A percentile compares a stretch with the other conserved stretches of the same genome.
Conservation (phyloP, 1,140 invertebrate genomes). For the Pseudomyrmex sp. region DNA sequence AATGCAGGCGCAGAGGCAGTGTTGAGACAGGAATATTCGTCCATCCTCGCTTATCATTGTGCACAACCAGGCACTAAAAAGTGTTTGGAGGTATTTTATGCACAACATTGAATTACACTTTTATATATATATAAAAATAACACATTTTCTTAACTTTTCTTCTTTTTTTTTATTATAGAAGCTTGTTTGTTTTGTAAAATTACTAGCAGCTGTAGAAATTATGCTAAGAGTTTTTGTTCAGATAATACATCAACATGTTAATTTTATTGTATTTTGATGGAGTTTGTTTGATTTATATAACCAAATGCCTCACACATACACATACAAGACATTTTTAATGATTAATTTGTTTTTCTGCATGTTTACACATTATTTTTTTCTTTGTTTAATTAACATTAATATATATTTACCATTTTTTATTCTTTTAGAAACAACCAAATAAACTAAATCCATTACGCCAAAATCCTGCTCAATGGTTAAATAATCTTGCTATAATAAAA, state of each 20-base stretch:
- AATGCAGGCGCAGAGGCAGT: slow-evolving; percentile 98
- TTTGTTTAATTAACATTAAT: slow-evolving; percentile 35
- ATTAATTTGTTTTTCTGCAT: neutral
- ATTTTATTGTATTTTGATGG: too few species aligned
- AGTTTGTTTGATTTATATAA: slow-evolving; percentile 6
- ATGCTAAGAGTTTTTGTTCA: slow-evolving; percentile 5
- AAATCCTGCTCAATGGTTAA: slow-evolving; percentile 92
- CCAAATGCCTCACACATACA: neutral
- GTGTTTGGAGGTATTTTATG: slow-evolving; percentile 92
- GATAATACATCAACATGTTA: neutral
- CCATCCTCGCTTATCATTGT: slow-evolving; percentile 97
- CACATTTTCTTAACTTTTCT: too few species aligned
- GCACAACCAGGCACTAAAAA: slow-evolving; percentile 97
- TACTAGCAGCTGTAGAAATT: neutral
- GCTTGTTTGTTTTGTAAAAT: neutral
- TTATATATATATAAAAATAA: neutral
- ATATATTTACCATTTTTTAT: slow-evolving; percentile 33
- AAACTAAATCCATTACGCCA: slow-evolving; percentile 95
- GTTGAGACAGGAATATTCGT: slow-evolving; percentile 92
- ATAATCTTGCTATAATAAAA: slow-evolving; percentile 91
- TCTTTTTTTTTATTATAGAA: slow-evolving; percentile 13
- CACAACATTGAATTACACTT: slow-evolving; percentile 23
- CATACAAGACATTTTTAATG: neutral
- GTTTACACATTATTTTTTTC: neutral
- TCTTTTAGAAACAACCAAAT: slow-evolving; percentile 93